These are phyloP conservation scores for Mus spretus DNA, from an alignment of 2,797 vertebrate species.

Conservation along the genomic window DNA sequence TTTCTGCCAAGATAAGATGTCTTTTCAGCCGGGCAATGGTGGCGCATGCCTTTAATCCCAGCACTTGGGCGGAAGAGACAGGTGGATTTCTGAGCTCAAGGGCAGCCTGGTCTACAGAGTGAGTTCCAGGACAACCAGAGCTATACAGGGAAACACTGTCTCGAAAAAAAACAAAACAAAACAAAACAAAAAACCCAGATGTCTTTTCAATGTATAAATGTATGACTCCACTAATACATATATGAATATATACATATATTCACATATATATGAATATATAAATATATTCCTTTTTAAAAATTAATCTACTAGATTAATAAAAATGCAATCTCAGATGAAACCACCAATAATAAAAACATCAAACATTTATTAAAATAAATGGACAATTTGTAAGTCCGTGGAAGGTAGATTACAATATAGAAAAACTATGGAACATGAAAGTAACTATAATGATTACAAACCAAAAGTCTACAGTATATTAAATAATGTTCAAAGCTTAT, in stretches of 20 bases:
- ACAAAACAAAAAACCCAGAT: no score
- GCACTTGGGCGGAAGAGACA: no score
- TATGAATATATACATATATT: no score
- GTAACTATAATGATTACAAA: background rate
- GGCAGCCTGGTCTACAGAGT: no score
- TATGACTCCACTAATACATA: background rate
- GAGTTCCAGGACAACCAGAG: no score
- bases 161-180: no score
- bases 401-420: background rate
- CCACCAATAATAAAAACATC: background rate
- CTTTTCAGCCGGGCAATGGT: background rate
- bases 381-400: background rate
- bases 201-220: background rate
- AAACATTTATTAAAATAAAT: background rate
- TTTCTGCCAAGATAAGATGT: background rate
- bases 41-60: no score
- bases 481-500: background rate
- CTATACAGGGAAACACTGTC: no score
- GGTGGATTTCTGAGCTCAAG: no score
- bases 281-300: background rate
- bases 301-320: background rate
- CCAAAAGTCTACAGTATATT: background rate
- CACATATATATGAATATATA: no score
- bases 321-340: background rate
- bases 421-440: background rate